Conservation (phyloP, 2,888 invertebrate species). For the Pseudococcus viburni region DNA sequence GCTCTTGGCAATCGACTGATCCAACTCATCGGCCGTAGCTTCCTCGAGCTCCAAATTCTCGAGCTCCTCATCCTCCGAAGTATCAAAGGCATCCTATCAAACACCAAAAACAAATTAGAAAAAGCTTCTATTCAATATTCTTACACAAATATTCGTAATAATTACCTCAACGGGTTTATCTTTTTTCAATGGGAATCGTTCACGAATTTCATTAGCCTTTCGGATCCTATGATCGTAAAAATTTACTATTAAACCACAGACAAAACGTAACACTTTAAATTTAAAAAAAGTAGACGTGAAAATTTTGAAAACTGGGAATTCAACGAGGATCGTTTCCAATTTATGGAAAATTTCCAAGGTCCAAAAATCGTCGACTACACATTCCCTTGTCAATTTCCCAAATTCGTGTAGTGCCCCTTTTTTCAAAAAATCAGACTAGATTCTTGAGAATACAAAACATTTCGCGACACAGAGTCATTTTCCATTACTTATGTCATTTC, state of each 20-base stretch:
- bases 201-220: neutral
- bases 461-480: too few relatives aligned
- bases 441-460: neutral
- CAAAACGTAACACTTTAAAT: too few relatives aligned
- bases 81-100: neutral
- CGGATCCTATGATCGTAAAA: neutral
- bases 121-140: neutral
- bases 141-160: neutral
- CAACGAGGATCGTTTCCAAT: neutral
- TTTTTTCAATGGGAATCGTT: neutral
- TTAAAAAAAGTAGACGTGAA: neutral
- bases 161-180: conserved; percentile 20
- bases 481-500: neutral
- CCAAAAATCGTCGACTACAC: neutral
- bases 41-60: neutral
- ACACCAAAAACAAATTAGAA: neutral
- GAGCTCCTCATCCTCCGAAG: neutral
- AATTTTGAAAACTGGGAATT: neutral
- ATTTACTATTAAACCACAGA: neutral
- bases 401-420: neutral
- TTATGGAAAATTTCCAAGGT: neutral
- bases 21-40: conserved; percentile 30
- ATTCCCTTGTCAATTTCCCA: neutral
- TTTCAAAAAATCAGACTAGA: neutral
- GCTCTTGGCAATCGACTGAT: neutral